Evolutionary conservation across 2,888 invertebrate species (phyloP), one percentile per base, ranked within the genome.

Genomic region (Poecilus cupreus): DNA sequence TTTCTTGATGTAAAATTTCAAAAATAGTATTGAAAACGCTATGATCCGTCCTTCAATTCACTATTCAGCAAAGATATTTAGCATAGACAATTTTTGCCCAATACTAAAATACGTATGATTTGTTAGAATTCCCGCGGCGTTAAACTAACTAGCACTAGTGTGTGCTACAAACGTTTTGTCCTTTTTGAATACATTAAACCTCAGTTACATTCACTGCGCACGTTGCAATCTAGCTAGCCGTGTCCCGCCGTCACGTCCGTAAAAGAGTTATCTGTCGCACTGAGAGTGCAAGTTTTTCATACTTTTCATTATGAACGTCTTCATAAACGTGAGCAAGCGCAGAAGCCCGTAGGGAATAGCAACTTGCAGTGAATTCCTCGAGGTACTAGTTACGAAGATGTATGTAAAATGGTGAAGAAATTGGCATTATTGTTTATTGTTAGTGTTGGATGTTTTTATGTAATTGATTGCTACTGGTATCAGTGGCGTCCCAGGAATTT

Each of bases 141-240:
- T 22, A 43, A 64, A 43, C 13, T 54, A 76, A 54, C 64, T 39
- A 37, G 60, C 43, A 18, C 39, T 70, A 18, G n/a, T 24, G 32
- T 49, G 77, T 78, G 77, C 77, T 78, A 78, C 77, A 64, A 76
- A 24, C 76, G 76, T 76, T 76, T 64, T 78, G 64, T 78, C 24
- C 77, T 78, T 78, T 78, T 78, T 78, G 77, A 78, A 78, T 78
- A 57, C 77, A 78, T 78, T 78, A 77, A 77, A 64, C 13, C 37
- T 18, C 26, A 10, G 54, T 49, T 57, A 78, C 77, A 60, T 60
- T 78, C 77, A 78, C 64, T 64, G 76, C 76, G 75, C 75, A 51
- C 32, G 51, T 54, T 51, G 54, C 76, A 20, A 20, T 70, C 43
- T 43, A 60, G 26, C 24, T 13, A 13, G 22, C 60, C 13, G 10